Conservation (phyloP, 2,888 invertebrate species). For the Incurvaria masculella region DNA sequence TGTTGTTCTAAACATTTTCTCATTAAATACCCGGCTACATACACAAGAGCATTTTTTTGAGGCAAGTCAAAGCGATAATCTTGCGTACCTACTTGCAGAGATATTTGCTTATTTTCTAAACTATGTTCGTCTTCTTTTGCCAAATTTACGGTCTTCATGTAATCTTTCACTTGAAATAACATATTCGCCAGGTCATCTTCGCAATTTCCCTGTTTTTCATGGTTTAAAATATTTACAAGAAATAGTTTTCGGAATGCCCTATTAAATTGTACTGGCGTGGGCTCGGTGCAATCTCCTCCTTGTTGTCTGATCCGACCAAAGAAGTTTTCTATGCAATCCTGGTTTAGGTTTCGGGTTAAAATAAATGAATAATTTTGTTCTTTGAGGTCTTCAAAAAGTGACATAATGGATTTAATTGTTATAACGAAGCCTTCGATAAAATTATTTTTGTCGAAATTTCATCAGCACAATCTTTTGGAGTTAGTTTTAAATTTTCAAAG, state of each 20-base stretch:
- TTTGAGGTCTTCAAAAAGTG: conserved; percentile 1
- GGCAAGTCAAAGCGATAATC: too few species aligned
- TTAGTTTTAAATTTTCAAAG: conserved; percentile 1
- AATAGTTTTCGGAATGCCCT: conserved; percentile 3
- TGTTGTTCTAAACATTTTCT: too few species aligned
- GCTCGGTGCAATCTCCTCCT: not conserved
- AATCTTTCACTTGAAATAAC: conserved; percentile 3
- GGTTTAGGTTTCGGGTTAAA: conserved; percentile 4
- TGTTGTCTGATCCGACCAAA: conserved; percentile 1
- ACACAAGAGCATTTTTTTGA: too few species aligned
- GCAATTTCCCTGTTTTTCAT: not conserved
- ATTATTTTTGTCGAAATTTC: not conserved
- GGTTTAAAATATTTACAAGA: conserved; percentile 4
- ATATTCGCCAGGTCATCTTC: conserved; percentile 3
- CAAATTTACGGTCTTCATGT: too few species aligned
- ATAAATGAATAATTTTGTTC: conserved; percentile 1
- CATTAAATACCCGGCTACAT: too few species aligned
- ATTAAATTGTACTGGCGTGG: conserved; percentile 1
- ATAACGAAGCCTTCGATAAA: conserved; percentile 4
- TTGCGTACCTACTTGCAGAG: too few species aligned
- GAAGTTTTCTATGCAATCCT: conserved; percentile 1
- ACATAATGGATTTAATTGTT: conserved; percentile 3
- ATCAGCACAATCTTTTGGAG: not conserved
- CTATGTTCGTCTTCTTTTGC: too few species aligned
- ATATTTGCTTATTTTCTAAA: too few species aligned